These are phyloP conservation scores for Paracentrotus lividus DNA, from an alignment of 53 echinoderm and acorn worm genomes.

Conservation along the genomic window DNA sequence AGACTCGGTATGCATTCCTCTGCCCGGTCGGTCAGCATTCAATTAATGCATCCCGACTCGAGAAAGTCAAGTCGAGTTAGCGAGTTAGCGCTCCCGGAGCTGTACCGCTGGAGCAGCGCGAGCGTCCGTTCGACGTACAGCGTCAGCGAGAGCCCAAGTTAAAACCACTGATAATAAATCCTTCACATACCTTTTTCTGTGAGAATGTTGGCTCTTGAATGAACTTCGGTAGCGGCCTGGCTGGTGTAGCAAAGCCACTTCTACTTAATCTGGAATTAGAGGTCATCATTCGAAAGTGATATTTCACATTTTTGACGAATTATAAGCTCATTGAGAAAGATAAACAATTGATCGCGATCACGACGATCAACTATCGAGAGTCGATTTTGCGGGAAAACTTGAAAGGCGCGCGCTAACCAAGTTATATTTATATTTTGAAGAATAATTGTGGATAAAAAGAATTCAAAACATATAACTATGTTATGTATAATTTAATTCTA, in stretches of 20 bases:
- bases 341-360: background rate
- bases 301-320: background rate
- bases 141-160: no score
- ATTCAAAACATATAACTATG: background rate
- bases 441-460: background rate
- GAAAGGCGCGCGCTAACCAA: background rate
- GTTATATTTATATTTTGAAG: background rate
- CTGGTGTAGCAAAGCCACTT: conserved; percentile 71
- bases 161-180: background rate
- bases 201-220: conserved; percentile 85
- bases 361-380: background rate
- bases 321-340: background rate
- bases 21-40: no score
- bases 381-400: background rate
- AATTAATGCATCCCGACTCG: no score
- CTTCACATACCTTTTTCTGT: conserved; percentile 87
- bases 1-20: no score
- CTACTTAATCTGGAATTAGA: background rate
- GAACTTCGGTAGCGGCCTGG: conserved; percentile 89
- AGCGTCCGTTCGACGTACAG: no score
- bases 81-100: background rate
- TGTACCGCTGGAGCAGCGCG: background rate
- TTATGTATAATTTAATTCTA: no score
- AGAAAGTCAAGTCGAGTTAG: no score
- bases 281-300: background rate